Base-by-base conservation (phyloP, 1,140 invertebrate species). In the Aphis craccivora region DNA sequence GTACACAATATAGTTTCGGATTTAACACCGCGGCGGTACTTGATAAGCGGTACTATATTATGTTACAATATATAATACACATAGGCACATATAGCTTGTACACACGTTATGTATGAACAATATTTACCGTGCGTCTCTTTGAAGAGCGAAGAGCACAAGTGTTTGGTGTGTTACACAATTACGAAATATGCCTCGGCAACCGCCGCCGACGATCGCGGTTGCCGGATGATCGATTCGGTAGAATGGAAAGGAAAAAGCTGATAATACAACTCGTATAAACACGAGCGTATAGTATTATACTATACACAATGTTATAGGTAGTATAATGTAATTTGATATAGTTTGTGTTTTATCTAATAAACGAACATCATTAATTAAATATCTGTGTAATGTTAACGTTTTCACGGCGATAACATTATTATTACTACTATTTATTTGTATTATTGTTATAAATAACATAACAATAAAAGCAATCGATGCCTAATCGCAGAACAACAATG, bases 61-160 rank as follows among this genome's bases (percentile, higher is more conserved):
- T 81, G 67, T 83, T 83, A 83, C 23, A 83, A 37, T 83, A 83
- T 83, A 83, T 37, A 43, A 84, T 11, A 84, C 40, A 84, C 40
- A 40, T 23, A 40, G 5, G 25, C 83, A 9, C 43, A 84, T 9
- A 84, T 40, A 40, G 37, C 37, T 40, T 40, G 83, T 40, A 40
- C 23, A 84, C 83, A 40, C 83, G 37, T 25, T 83, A 23, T 40
- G 35, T 40, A 83, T 84, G 40, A 40, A 40, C 23, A 84, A 84
- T 84, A 84, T 40, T 84, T 84, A 84, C 40, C 23, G 83, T 40
- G 43, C 83, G 40, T 84, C 83, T 84, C 40, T 84, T 40, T 84
- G 83, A 84, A 84, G 83, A 84, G 83, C 83, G 83, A 84, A 84
- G 83, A 84, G 37, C 83, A 84, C 40, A 84, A 84, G 83, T 84